These are phyloP conservation scores for Poicephalus meyeri DNA, from an alignment of 2,113 vertebrate species.

Conservation along the genomic window DNA sequence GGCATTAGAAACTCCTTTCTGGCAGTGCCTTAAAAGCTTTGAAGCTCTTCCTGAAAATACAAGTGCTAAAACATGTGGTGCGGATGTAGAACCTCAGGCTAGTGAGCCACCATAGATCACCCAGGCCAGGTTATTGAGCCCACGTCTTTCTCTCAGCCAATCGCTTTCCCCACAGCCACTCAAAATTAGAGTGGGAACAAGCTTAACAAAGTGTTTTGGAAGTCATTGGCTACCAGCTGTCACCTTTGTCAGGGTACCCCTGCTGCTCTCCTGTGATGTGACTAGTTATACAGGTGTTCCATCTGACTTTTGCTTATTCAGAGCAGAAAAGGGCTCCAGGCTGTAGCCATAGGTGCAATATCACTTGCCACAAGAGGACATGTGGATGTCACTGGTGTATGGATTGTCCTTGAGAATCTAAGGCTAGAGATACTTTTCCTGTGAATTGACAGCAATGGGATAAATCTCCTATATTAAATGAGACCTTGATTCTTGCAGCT, in stretches of 20 bases:
- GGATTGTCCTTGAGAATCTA: background rate
- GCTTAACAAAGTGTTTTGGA: background rate
- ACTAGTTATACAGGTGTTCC: background rate
- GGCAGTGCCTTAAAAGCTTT: background rate
- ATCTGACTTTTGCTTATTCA: background rate
- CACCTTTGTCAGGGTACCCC: background rate
- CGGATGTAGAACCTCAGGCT: background rate
- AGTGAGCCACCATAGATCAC: fast-evolving
- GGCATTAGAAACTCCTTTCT: background rate
- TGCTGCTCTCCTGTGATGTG: background rate
- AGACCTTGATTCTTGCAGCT: background rate
- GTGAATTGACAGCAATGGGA: background rate
- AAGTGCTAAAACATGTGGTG: background rate
- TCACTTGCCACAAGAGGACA: background rate
- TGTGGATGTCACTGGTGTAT: no score
- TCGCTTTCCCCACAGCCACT: background rate
- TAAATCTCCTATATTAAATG: background rate
- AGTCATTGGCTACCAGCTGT: background rate
- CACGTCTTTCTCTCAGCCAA: background rate
- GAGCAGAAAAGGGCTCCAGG: background rate
- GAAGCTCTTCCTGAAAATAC: slow-evolving; percentile 3
- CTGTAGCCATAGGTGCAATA: background rate
- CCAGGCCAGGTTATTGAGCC: background rate
- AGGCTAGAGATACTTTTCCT: background rate
- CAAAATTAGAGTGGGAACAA: background rate